Evolutionary conservation across 2,797 vertebrate genomes (phyloP).

Genomic region (Danio albolineatus): DNA sequence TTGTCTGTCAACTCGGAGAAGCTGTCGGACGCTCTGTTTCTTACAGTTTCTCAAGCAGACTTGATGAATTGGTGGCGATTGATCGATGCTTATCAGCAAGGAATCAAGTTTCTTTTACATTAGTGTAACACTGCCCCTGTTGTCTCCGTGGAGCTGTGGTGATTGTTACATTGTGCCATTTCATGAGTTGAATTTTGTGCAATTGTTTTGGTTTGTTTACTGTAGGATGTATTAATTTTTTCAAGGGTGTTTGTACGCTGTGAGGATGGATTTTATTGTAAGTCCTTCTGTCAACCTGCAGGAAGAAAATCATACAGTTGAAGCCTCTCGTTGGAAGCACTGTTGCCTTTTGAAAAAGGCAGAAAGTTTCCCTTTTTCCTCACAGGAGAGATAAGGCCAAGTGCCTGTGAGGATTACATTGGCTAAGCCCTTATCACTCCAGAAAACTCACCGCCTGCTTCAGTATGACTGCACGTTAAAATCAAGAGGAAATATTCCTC

Average conservation of each 20-base stretch:
- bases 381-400: constrained; percentile 58
- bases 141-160: not conserved
- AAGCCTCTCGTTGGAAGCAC: constrained; percentile 52
- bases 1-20: constrained; percentile 9
- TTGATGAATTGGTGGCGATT: constrained; percentile 31
- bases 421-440: constrained; percentile 64
- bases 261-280: constrained; percentile 51
- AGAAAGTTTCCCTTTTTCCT: constrained; percentile 61
- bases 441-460: constrained; percentile 61
- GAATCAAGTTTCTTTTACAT: not conserved
- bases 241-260: not conserved
- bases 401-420: constrained; percentile 65
- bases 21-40: not conserved
- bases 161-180: constrained; percentile 14
- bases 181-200: constrained; percentile 1
- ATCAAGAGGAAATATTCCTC: constrained; percentile 65
- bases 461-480: constrained; percentile 56
- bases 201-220: not conserved
- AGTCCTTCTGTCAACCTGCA: constrained; percentile 32
- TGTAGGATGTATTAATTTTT: not conserved
- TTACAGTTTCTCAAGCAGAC: constrained; percentile 24
- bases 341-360: constrained; percentile 59
- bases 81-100: constrained; percentile 19
- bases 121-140: constrained; percentile 3
- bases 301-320: constrained; percentile 51